A percentile compares a stretch with the other conserved stretches of the same genome.
Conservation (phyloP, 2,797 vertebrate species). For the Lindbergichthys nudifrons region DNA sequence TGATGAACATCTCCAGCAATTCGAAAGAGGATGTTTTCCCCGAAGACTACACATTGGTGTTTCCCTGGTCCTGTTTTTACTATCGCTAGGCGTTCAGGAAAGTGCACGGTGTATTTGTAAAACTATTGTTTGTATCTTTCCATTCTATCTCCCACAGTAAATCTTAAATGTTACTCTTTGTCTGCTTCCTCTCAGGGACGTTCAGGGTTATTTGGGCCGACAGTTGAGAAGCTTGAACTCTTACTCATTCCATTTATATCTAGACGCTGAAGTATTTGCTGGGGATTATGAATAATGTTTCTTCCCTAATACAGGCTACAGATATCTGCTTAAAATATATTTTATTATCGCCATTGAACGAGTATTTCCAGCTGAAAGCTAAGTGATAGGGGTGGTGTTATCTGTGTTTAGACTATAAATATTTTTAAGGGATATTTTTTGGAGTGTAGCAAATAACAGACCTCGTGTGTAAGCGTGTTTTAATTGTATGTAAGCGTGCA, state of each 20-base stretch:
- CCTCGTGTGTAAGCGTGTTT: constrained; percentile 22
- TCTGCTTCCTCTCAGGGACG: constrained; percentile 57
- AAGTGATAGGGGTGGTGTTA: constrained; percentile 72
- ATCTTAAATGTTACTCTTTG: constrained; percentile 19
- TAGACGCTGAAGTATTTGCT: constrained; percentile 40
- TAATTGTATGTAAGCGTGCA: constrained; percentile 16
- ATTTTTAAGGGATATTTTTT: constrained; percentile 77
- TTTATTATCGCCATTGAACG: constrained; percentile 50
- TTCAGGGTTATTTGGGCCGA: constrained; percentile 31
- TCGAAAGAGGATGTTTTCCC: constrained; percentile 32
- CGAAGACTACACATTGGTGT: constrained; percentile 4
- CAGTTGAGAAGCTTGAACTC: constrained; percentile 35
- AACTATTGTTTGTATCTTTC: constrained; percentile 40
- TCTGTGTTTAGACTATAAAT: constrained; percentile 84
- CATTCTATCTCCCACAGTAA: constrained; percentile 21
- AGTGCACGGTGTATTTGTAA: constrained; percentile 31
- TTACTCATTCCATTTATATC: constrained; percentile 45
- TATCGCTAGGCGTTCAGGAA: constrained; percentile 9
- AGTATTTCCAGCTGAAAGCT: constrained; percentile 68
- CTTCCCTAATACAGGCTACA: constrained; percentile 29
- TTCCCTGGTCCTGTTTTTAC: constrained; percentile 40
- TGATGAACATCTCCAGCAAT: constrained; percentile 17
- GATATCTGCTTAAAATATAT: constrained; percentile 46
- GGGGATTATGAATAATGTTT: constrained; percentile 63
- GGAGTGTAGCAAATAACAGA: constrained; percentile 72